Base-by-base conservation (phyloP, 1,140 invertebrate genomes). In the Atta texana region DNA sequence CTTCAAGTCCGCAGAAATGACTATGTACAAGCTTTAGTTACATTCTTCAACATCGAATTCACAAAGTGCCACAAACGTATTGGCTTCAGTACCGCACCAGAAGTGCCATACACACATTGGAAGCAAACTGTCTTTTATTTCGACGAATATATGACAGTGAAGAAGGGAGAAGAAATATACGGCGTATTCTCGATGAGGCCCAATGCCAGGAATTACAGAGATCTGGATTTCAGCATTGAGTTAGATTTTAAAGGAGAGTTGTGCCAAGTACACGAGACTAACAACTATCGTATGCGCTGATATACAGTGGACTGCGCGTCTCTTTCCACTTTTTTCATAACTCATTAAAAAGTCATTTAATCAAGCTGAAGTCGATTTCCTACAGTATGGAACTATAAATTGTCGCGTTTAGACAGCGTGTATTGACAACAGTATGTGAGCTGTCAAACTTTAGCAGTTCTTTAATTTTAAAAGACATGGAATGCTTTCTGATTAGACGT, bases 81-180 rank as follows among this genome's bases (percentile, higher is more conserved):
- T 87, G 99, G 99, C n/a, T 99, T 99, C 95, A 99, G 99, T 88
- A 99, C 99, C 88, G 98, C 98, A 1, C 99, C 99, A 0, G 99
- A 99, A 93, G 97, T 98, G 4, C 98, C 98, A 6, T 99, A 99
- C 94, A 99, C 99, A 5, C 99, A 99, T 93, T 99, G 99, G 99
- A 99, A 99, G 95, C 99, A 99, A 95, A 99, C 99, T 0, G 99
- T 99, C 7, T 99, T 99, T 94, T 99, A 99, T 94, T 97, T 99
- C 90, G 98, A 99, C 92, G 98, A 99, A 86, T 99, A 99, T 91
- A 97, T 99, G 96, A 99, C 98, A 8, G 98, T 99, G 3, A 99
- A 99, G 92, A 98, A 98, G 91, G 97, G 97, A 24, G 99, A 99
- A 94, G 98, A 99, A 94, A 97, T 99, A 63, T 97, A 96, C 64